A percentile compares a stretch with the other conserved stretches of the same genome.
Evolutionary conservation across 2,888 invertebrate genomes (phyloP).

Genomic region (Meandrusa payeni): DNA sequence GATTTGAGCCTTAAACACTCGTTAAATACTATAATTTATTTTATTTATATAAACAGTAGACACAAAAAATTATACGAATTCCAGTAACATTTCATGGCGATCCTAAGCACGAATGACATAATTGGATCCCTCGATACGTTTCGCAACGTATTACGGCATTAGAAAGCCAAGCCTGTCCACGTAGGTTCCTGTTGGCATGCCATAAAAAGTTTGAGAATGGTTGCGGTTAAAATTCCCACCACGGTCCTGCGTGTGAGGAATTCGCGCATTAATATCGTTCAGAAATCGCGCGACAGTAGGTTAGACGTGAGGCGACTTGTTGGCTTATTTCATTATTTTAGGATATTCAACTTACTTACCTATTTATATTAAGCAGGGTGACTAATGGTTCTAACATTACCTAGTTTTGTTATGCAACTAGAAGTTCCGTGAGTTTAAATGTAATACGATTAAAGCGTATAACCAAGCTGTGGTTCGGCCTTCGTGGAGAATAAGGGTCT

Average conservation of each 20-base stretch:
- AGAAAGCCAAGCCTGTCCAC: constrained; percentile 65
- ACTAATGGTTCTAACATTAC: too few species aligned
- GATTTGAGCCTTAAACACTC: too few species aligned
- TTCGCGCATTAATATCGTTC: constrained; percentile 52
- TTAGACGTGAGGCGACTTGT: constrained; percentile 32
- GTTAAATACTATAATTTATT: too few species aligned
- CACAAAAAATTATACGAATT: too few species aligned
- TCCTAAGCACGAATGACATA: constrained; percentile 60
- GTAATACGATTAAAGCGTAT: too few species aligned
- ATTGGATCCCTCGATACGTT: constrained; percentile 59
- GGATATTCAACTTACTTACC: constrained; percentile 10
- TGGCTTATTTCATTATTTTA: constrained; percentile 11
- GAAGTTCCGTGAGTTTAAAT: too few species aligned
- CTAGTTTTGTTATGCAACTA: too few species aligned
- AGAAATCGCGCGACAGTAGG: constrained; percentile 48
- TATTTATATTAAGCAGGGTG: too few species aligned
- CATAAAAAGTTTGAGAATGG: constrained; percentile 34
- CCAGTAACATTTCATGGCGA: constrained; percentile 15
- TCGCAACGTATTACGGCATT: constrained; percentile 72
- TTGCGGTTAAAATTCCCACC: constrained; percentile 47
- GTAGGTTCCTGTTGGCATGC: constrained; percentile 67
- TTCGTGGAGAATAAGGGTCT: too few species aligned
- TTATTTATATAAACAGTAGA: too few species aligned
- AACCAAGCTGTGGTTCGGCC: too few species aligned
- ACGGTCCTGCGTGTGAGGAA: constrained; percentile 56